Evolutionary conservation across 2,888 invertebrate species (phyloP).

Genomic region (Drosophila emarginata): DNA sequence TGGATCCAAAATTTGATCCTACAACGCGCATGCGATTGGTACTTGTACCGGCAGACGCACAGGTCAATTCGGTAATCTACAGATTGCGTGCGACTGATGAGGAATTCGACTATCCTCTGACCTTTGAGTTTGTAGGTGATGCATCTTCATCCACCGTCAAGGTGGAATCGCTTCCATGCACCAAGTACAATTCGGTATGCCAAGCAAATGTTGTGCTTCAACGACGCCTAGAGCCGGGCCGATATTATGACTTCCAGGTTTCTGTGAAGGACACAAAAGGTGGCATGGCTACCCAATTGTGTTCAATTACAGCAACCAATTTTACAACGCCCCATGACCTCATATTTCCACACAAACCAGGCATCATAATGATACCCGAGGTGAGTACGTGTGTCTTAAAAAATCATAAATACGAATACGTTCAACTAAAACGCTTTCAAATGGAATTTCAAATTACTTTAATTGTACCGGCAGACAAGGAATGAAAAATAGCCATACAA

Average conservation of each 20-base stretch:
- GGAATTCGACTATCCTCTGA: conserved; percentile 92
- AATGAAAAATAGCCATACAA: not conserved
- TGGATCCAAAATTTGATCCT: conserved; percentile 92
- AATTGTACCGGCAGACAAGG: not conserved
- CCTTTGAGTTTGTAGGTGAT: conserved; percentile 90
- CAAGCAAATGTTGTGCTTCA: conserved; percentile 93
- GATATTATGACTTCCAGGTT: conserved; percentile 91
- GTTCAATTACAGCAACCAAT: conserved; percentile 92
- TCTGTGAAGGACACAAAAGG: conserved; percentile 90
- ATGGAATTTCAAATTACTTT: conserved; percentile 25
- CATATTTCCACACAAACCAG: conserved; percentile 92
- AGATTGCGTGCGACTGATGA: conserved; percentile 93
- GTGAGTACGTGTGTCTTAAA: conserved; percentile 81
- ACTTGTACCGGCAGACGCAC: conserved; percentile 91
- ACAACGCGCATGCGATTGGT: conserved; percentile 92
- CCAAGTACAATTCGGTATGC: conserved; percentile 93
- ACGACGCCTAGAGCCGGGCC: conserved; percentile 89
- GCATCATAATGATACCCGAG: conserved; percentile 89
- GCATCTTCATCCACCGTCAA: conserved; percentile 90
- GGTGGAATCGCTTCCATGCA: conserved; percentile 92
- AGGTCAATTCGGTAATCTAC: conserved; percentile 93
- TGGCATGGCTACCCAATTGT: conserved; percentile 88
- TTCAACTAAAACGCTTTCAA: conserved; percentile 31
- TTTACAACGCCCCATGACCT: conserved; percentile 91
- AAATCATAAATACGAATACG: conserved; percentile 16